Evolutionary conservation across 2,113 vertebrate species (phyloP).

Genomic region (Spizaetus ornatus): DNA sequence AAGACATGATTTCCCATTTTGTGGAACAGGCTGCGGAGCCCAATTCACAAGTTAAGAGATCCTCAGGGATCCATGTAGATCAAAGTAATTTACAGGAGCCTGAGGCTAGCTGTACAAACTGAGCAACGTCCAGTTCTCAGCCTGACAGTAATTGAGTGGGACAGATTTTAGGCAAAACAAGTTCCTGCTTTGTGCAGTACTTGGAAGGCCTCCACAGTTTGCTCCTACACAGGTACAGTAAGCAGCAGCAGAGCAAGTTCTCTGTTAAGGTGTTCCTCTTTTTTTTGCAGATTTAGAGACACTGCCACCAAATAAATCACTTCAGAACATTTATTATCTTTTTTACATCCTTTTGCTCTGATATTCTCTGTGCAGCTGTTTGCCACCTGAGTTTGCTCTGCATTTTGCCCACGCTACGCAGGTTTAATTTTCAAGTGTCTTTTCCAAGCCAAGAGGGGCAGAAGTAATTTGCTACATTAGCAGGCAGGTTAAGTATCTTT

Average conservation of each 20-base stretch:
- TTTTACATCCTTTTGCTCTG: neutral
- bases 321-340: neutral
- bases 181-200: neutral
- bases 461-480: neutral
- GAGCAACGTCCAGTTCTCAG: slow-evolving; percentile 20
- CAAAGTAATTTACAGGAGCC: slow-evolving; percentile 14
- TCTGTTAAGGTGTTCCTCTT: neutral
- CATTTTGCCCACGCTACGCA: neutral
- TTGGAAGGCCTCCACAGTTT: neutral
- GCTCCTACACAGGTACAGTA: neutral
- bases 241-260: neutral
- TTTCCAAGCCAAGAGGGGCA: neutral
- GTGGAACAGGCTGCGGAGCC: neutral
- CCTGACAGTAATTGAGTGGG: neutral
- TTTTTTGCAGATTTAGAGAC: neutral
- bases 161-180: slow-evolving; percentile 31
- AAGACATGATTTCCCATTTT: neutral
- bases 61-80: slow-evolving; percentile 2
- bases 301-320: neutral
- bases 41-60: neutral
- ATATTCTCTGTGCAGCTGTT: neutral
- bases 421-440: slow-evolving; percentile 10
- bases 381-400: neutral
- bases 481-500: neutral
- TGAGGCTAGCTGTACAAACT: slow-evolving; percentile 27